These are phyloP conservation scores for Xenus cinereus DNA, from an alignment of 2,113 vertebrate genomes.

Conservation along the genomic window DNA sequence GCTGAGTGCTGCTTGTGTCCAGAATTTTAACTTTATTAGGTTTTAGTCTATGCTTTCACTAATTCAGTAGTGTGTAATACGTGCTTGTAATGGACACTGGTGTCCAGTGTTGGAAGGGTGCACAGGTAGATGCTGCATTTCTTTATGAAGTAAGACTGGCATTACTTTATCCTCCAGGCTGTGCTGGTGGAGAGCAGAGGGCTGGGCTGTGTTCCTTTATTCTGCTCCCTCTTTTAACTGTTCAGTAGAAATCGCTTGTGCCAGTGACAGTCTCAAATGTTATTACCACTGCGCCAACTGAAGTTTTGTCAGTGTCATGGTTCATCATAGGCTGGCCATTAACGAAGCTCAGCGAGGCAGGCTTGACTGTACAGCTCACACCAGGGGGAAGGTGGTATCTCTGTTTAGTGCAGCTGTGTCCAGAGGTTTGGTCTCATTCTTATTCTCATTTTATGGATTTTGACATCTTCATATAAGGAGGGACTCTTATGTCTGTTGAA, in stretches of 20 bases:
- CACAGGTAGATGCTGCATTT: background rate
- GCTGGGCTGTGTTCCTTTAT: background rate
- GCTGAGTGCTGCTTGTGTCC: background rate
- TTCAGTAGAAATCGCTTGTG: background rate
- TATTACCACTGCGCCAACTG: background rate
- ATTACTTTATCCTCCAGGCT: background rate
- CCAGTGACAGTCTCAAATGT: background rate
- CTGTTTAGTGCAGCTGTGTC: background rate
- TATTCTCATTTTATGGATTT: background rate
- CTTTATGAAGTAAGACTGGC: background rate
- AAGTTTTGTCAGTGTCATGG: background rate
- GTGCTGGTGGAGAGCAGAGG: background rate
- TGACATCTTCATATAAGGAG: background rate
- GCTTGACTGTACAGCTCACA: background rate
- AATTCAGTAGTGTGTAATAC: background rate
- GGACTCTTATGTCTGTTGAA: background rate
- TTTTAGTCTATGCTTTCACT: background rate
- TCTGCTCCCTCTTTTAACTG: background rate
- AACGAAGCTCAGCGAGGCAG: rapidly evolving
- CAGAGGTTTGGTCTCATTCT: background rate
- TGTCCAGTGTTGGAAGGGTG: background rate
- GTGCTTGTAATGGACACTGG: background rate
- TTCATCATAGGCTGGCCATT: background rate
- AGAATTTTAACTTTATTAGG: background rate
- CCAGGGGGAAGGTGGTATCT: background rate